Base-by-base conservation (phyloP, 1,140 invertebrate species). In the Lepidurus apus region DNA sequence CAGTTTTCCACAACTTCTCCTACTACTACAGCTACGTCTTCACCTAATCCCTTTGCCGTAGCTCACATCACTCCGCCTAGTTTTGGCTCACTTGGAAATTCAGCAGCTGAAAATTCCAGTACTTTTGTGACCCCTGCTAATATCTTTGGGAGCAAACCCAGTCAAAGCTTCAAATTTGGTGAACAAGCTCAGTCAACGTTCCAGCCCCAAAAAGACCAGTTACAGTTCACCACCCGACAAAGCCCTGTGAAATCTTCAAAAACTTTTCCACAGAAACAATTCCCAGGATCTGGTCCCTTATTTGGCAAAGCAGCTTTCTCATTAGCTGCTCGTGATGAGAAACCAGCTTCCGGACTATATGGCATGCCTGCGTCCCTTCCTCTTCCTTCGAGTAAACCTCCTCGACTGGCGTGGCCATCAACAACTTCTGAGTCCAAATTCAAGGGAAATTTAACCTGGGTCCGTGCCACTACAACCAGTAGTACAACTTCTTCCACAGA, bases 101-200 rank as follows among this genome's bases (percentile, higher is more conserved):
- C 34, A 34, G 34, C 3, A 0, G 34, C 34, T 34, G 34, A 34
- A 34, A 34, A 34, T 34, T 0, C 34, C 34, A 34, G 34, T 4
- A 34, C 34, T 34, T 34, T 34, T 34, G 34, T n/a, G 43, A 9
- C 24, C 17, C 34, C 75, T 13, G 13, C 24, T 13, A 44, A 10
- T 17, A 77, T 45, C 34, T 77, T 77, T 44, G 75, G 75, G 8
- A 77, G 26, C 75, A 77, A 21, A 44, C 43, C 75, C 13, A 42
- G 24, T 1, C 75, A 34, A 42, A 13, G 4, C 24, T 53, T 77
- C 1, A 77, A 17, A 21, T 77, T 47, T 21, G 42, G 24, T 11
- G 24, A 13, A 7, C 53, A 65, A 65, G 21, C 53, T 17, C 53
- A 9, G 53, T 21, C 53, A n/a, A 1, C 53, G 6, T 21, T n/a